A percentile compares a stretch with the other conserved stretches of the same genome.
Evolutionary conservation across 2,113 vertebrate genomes (phyloP).

Genomic region (Charina bottae): DNA sequence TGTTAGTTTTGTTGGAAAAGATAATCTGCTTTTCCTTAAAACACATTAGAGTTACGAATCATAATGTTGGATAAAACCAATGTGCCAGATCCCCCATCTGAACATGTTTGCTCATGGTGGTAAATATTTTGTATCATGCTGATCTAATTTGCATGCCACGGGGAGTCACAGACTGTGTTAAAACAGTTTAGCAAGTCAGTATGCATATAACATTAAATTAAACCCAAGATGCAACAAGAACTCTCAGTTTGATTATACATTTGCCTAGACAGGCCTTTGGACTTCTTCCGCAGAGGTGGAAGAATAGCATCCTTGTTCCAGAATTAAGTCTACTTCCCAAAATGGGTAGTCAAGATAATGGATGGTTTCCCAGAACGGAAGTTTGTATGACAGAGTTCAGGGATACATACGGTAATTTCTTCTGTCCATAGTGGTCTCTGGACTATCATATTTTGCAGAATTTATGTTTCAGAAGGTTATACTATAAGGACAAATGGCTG

Average conservation of each 20-base stretch:
- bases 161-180: constrained; percentile 34
- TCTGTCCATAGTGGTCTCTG: not conserved
- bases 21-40: constrained; percentile 23
- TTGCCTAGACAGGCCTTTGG: not conserved
- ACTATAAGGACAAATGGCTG: not conserved
- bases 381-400: not conserved
- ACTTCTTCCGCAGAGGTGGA: not conserved
- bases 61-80: constrained; percentile 32
- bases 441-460: not conserved
- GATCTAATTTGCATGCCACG: constrained; percentile 40
- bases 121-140: constrained; percentile 42
- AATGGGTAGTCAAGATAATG: not conserved
- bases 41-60: constrained; percentile 36
- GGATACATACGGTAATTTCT: not conserved
- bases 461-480: not conserved
- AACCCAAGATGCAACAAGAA: not conserved
- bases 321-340: not conserved
- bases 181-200: constrained; percentile 35
- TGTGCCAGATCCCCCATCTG: constrained; percentile 31
- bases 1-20: constrained; percentile 20
- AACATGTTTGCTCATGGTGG: constrained; percentile 38
- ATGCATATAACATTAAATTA: constrained; percentile 34
- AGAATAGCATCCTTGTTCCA: not conserved
- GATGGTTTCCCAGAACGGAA: not conserved
- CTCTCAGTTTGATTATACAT: not conserved